Evolutionary conservation across 2,797 vertebrate species (phyloP).

Genomic region (Sebastes vulpes): DNA sequence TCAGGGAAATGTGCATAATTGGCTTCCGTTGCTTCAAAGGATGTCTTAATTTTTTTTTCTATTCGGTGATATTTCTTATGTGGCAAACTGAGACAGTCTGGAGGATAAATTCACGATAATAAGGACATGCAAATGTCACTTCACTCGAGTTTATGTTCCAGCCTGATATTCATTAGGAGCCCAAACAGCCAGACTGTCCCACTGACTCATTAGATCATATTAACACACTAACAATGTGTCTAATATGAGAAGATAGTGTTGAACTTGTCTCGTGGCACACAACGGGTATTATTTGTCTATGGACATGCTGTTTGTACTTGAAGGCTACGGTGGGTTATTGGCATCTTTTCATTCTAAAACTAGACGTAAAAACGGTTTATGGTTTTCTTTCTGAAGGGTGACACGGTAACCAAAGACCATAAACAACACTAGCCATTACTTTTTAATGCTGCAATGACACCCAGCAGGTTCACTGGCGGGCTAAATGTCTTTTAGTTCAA

Average conservation of each 20-base stretch:
- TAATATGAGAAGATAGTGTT: not conserved
- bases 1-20: not conserved
- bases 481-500: conserved; percentile 23
- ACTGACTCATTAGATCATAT: not conserved
- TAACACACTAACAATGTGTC: not conserved
- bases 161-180: conserved; percentile 17
- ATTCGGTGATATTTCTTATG: not conserved
- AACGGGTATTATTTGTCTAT: not conserved
- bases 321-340: not conserved
- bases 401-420: conserved; percentile 15
- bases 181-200: not conserved
- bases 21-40: not conserved
- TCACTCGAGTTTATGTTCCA: conserved; percentile 5
- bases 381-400: not conserved
- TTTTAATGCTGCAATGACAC: conserved; percentile 20
- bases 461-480: conserved; percentile 11
- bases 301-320: not conserved
- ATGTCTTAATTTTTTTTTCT: not conserved
- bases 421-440: conserved; percentile 4
- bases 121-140: conserved; percentile 12
- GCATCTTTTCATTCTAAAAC: not conserved
- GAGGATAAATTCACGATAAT: not conserved
- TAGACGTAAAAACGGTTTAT: not conserved
- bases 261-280: not conserved
- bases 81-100: not conserved